Base-by-base conservation (phyloP, 2,888 invertebrate genomes). In the Apodemia hepburni region DNA sequence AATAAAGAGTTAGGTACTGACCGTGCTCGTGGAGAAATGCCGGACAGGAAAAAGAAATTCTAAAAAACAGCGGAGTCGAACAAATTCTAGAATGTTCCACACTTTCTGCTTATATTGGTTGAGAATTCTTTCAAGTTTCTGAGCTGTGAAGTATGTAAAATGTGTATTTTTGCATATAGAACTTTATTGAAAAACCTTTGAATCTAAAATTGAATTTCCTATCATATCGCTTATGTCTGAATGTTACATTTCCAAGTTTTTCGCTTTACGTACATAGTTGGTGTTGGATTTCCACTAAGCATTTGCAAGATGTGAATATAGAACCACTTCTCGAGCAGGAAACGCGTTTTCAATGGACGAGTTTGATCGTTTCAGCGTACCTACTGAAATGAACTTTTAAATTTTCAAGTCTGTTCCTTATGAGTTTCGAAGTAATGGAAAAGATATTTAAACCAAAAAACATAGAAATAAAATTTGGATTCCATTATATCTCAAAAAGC, bases 281-380 rank as follows among this genome's bases (percentile, higher is more conserved):
- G 74, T 76, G 75, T 78, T 72, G 71, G 74, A 73, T 73, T 72
- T 75, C 73, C 70, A 69, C 73, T 74, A 75, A 75, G 73, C 77
- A 78, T 82, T 82, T 82, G 75, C 77, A 77, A 81, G 79, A 77
- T 76, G 79, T 74, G 76, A 75, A 77, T 78, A 80, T 77, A 77
- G 77, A 70, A 77, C 77, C 75, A 76, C 77, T 82, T 82, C 79
- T 77, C 77, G 77, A 77, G 54, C 29, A 80, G 79, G 78, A 83
- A 83, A 84, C 83, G 82, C 79, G 78, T 80, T 80, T 79, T 69
- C 72, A 70, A 73, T 71, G 68, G 66, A 66, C 65, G 64, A 66
- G 61, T 67, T 59, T 63, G 61, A 62, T 66, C 64, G 65, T 68
- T 61, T 60, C 60, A 49, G 58, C 61, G 51, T 66, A 60, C 45